Evolutionary conservation across 2,888 invertebrate species (phyloP).

Genomic region (Ametastegia equiseti): DNA sequence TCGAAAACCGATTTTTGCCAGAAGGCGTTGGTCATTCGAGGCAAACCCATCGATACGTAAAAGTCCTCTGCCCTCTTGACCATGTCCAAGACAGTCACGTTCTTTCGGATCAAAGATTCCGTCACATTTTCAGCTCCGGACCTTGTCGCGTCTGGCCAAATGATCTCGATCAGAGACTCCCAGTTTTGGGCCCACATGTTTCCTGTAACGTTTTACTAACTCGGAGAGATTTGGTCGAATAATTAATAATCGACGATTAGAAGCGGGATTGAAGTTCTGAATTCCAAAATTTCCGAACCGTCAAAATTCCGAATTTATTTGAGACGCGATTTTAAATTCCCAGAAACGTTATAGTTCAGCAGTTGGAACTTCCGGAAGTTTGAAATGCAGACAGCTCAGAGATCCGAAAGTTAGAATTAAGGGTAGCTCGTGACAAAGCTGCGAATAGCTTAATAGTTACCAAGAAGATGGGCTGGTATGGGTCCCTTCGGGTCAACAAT

Average conservation of each 20-base stretch:
- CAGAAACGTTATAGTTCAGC: too few relatives aligned
- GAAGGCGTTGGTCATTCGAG: conserved; percentile 80
- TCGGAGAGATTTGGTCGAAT: too few relatives aligned
- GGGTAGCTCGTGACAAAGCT: too few relatives aligned
- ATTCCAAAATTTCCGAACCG: not conserved
- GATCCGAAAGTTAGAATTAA: too few relatives aligned
- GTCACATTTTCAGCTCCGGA: conserved; percentile 77
- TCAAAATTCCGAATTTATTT: not conserved
- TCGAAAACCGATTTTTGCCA: conserved; percentile 81
- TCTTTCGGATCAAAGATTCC: conserved; percentile 76
- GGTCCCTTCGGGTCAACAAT: conserved; percentile 78
- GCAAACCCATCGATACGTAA: conserved; percentile 82
- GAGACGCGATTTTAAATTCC: too few relatives aligned
- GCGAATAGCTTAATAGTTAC: too few relatives aligned
- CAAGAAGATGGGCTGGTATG: conserved; percentile 85
- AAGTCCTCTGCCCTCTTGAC: conserved; percentile 82
- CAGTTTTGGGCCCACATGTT: conserved; percentile 87
- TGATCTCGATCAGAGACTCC: conserved; percentile 79
- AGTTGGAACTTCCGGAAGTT: too few relatives aligned
- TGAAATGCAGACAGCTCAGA: too few relatives aligned
- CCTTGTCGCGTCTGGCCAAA: conserved; percentile 76
- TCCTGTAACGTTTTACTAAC: conserved; percentile 72
- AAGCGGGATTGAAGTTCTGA: too few relatives aligned
- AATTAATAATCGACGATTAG: not conserved
- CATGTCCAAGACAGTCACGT: conserved; percentile 81